Evolutionary conservation across 1,140 invertebrate species (phyloP).

Genomic region (Propsilocerus akamusi): DNA sequence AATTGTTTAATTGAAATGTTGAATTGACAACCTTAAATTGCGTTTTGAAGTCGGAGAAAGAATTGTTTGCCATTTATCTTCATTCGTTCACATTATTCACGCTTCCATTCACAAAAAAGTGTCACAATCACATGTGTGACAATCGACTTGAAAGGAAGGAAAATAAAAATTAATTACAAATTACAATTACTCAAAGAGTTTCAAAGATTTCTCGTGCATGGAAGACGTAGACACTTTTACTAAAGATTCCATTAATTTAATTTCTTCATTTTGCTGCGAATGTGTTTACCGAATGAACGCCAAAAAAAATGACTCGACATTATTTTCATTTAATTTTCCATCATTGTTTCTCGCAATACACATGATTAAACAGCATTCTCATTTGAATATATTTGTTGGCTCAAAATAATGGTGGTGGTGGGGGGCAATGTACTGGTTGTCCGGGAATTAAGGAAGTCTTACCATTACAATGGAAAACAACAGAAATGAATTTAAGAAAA

Average conservation of each 20-base stretch:
- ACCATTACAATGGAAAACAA: too few species aligned
- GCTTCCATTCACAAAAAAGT: background rate
- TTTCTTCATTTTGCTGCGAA: background rate
- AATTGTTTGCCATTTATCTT: background rate
- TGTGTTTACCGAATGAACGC: background rate
- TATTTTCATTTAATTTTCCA: conserved; percentile 4
- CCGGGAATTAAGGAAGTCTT: too few species aligned
- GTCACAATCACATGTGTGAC: background rate
- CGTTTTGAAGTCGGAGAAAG: too few species aligned
- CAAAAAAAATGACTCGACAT: background rate
- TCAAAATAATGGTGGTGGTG: too few species aligned
- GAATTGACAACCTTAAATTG: too few species aligned
- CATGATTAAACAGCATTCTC: conserved; percentile 3
- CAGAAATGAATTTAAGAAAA: too few species aligned
- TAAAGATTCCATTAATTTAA: background rate
- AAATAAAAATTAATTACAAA: conserved; percentile 3
- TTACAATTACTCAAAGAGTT: conserved; percentile 1
- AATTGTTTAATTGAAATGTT: too few species aligned
- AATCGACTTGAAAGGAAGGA: background rate
- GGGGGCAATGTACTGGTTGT: too few species aligned
- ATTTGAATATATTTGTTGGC: too few species aligned
- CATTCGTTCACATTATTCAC: background rate
- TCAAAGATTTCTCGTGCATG: too few species aligned
- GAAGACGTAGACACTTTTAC: background rate
- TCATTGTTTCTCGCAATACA: conserved; percentile 1